Percentiles rank a stretch among this genome's conserved stretches.
Conservation (phyloP, 2,797 vertebrate genomes). For the Girardinus metallicus region DNA sequence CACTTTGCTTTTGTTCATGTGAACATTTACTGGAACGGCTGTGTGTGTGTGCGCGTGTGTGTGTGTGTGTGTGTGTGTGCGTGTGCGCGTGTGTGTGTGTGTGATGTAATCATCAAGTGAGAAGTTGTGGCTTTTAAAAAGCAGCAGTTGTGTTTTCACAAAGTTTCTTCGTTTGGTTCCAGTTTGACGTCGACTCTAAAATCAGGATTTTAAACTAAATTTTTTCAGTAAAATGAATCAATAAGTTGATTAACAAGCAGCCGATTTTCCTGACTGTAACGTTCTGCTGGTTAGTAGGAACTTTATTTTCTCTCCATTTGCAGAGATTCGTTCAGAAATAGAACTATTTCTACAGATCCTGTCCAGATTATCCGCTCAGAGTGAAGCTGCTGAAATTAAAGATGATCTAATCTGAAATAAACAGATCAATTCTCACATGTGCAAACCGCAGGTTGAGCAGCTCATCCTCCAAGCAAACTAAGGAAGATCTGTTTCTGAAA, state of each 20-base stretch:
- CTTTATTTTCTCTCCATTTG: background rate
- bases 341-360: conserved; percentile 76
- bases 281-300: background rate
- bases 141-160: background rate
- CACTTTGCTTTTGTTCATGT: background rate
- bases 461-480: background rate
- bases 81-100: too few relatives aligned
- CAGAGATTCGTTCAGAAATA: conserved; percentile 62
- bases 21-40: background rate
- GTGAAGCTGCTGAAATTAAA: conserved; percentile 14
- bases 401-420: background rate
- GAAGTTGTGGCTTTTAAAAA: conserved; percentile 8
- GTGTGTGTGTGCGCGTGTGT: background rate
- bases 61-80: too few relatives aligned
- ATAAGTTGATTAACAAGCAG: conserved; percentile 11
- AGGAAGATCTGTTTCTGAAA: background rate
- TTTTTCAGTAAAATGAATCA: conserved; percentile 39
- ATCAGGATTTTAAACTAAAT: conserved; percentile 32
- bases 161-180: too few relatives aligned
- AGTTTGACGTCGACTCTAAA: too few relatives aligned
- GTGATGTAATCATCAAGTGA: conserved; percentile 4
- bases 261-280: too few relatives aligned
- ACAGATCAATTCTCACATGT: background rate
- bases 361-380: conserved; percentile 59
- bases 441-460: background rate